Base-by-base conservation (phyloP, 2,113 vertebrate genomes). In the Laticauda colubrina region DNA sequence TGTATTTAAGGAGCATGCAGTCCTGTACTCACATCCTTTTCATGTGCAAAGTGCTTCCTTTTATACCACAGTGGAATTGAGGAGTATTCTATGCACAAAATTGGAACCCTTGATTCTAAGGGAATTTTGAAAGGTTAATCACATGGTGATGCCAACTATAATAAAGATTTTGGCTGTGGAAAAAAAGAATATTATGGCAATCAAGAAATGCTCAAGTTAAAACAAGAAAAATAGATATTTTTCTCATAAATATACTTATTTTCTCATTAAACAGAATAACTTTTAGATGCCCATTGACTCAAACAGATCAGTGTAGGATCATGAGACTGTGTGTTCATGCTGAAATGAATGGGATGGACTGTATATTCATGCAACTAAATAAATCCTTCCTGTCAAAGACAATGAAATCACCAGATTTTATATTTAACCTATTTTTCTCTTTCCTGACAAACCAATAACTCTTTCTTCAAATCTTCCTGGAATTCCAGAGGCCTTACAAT, bases 401-500 rank as follows among this genome's bases (percentile, higher is more conserved):
- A 91, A 0, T 89, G 23, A 93, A 93, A 45, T 91, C 3, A 39
- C 61, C 64, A 55, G 9, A 75, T 5, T 95, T 93, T 94, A 15
- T 53, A n/a, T 10, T 34, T 90, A 45, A 43, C 18, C 90, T 20
- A 34, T 85, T 23, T 54, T 55, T 53, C 29, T 53, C 45, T 90
- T 23, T 53, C 20, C 57, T 24, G 29, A 53, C 34, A 85, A 87
- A 53, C 56, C 21, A 59, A 21, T 53, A 39, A 39, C 54, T 15
- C 10, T n/a, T 20, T 39, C 26, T 21, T 89, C 9, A 88, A 39
- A 43, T 56, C 4, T 93, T 94, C 92, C 0, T 7, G 81, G 51
- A 94, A 93, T 61, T 93, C 87, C 69, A 92, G 94, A 85, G 54
- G 64, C 92, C 55, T 92, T 92, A 88, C 56, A 93, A 20, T 85